Percentiles rank a stretch among this genome's conserved stretches.
Evolutionary conservation across 2,113 vertebrate species (phyloP).

Genomic region (Herpetotheres cachinnans): DNA sequence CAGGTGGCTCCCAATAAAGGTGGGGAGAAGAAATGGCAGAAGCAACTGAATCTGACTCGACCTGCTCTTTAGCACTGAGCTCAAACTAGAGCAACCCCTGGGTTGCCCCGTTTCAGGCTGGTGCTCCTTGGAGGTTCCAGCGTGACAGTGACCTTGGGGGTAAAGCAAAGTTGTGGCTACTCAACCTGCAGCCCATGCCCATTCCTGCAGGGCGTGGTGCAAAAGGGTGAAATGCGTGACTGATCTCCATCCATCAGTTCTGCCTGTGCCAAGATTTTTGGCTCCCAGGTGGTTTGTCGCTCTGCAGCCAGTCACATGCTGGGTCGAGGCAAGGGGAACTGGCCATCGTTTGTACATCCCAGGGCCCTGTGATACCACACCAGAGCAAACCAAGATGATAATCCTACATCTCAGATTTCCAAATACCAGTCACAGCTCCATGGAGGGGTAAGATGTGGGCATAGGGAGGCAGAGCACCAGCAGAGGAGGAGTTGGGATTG

Average conservation of each 20-base stretch:
- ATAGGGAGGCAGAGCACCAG: neutral
- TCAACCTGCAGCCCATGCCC: rapidly evolving
- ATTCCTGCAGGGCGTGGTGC: rapidly evolving
- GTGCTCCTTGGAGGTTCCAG: neutral
- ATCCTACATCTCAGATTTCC: neutral
- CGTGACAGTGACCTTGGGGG: rapidly evolving
- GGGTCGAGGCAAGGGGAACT: neutral
- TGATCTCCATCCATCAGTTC: neutral
- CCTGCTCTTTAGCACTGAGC: neutral
- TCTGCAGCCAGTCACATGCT: rapidly evolving
- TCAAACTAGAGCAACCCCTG: neutral
- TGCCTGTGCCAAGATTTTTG: neutral
- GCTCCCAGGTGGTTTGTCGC: neutral
- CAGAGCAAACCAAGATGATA: neutral
- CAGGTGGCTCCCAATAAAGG: neutral
- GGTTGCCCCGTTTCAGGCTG: neutral
- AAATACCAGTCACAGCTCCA: neutral
- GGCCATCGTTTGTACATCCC: neutral
- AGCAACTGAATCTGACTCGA: neutral
- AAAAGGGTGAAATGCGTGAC: neutral
- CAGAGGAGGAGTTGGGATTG: neutral
- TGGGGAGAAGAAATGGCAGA: neutral
- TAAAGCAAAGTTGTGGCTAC: neutral
- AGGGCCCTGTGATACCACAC: neutral
- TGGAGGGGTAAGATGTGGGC: neutral